Conservation (phyloP, 2,113 vertebrate species). For the Heloderma charlesbogerti region DNA sequence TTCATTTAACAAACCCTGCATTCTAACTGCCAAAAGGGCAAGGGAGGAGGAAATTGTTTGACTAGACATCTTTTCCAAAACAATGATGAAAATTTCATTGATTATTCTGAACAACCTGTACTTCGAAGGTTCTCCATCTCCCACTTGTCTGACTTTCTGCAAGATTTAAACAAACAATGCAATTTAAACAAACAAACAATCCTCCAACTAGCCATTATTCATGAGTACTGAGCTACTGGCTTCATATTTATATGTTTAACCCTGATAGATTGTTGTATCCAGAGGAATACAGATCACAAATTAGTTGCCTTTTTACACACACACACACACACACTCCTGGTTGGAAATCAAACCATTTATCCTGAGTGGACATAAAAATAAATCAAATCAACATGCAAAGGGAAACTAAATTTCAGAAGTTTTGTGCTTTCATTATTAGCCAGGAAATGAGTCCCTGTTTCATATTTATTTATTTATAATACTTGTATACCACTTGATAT, state of each 20-base stretch:
- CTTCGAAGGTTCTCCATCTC: background rate
- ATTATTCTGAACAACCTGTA: background rate
- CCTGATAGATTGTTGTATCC: conserved; percentile 7
- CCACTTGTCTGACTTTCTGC: conserved; percentile 53
- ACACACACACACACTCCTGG: background rate
- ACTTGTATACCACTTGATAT: no score
- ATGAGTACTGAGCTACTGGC: conserved; percentile 32
- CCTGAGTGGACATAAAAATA: conserved; percentile 53
- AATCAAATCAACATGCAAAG: conserved; percentile 37
- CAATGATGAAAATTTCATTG: background rate
- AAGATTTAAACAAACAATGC: conserved; percentile 50
- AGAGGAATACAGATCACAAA: background rate
- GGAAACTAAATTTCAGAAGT: conserved; percentile 52
- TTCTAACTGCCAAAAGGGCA: background rate
- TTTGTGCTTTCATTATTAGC: conserved; percentile 42
- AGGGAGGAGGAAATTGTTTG: background rate
- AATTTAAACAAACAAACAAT: no score
- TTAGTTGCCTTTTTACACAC: background rate
- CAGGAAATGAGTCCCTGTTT: conserved; percentile 34
- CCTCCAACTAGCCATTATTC: conserved; percentile 52
- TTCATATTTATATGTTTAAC: conserved; percentile 52
- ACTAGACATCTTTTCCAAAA: background rate
- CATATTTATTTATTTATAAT: background rate
- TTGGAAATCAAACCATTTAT: conserved; percentile 50
- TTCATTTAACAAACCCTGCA: background rate